phyloP scores from a whole-genome alignment of 1,140 invertebrate species.

The Zaprionus taronus region DNA sequence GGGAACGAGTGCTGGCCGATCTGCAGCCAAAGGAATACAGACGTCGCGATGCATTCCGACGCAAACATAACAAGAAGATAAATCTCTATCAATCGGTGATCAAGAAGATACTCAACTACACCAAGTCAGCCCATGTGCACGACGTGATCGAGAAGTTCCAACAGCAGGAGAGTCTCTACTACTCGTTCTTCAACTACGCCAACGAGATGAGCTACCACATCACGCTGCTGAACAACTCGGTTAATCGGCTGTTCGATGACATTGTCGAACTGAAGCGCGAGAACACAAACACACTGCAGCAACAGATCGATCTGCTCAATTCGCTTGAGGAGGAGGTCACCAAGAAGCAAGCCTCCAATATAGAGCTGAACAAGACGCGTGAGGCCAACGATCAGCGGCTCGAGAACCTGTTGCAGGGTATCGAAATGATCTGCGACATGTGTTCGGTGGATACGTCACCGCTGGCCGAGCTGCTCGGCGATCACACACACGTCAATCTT shows the following conservation, averaged over 20 bases:
- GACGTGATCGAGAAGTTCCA: constrained; percentile 76
- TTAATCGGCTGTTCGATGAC: constrained; percentile 73
- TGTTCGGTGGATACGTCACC: constrained; percentile 58
- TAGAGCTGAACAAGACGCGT: constrained; percentile 50
- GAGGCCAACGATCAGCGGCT: constrained; percentile 56
- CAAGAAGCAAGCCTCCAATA: constrained; percentile 56
- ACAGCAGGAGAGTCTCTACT: constrained; percentile 74
- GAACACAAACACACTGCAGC: constrained; percentile 57
- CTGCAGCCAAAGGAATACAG: constrained; percentile 70
- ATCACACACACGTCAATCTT: constrained; percentile 67
- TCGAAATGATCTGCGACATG: constrained; percentile 69
- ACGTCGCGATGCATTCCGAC: constrained; percentile 62
- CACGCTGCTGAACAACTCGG: constrained; percentile 71
- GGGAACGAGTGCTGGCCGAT: constrained; percentile 61
- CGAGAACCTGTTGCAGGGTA: constrained; percentile 67
- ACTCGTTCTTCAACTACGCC: constrained; percentile 79
- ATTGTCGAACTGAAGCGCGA: constrained; percentile 64
- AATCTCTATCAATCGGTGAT: constrained; percentile 73
- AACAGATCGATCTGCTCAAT: constrained; percentile 59
- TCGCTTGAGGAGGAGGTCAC: constrained; percentile 52
- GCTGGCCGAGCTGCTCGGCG: constrained; percentile 50
- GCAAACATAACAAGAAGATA: constrained; percentile 69
- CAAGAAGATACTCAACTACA: constrained; percentile 70
- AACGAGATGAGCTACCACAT: constrained; percentile 80
- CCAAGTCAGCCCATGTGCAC: constrained; percentile 55